Evolutionary conservation across 2,797 vertebrate species (phyloP).

Genomic region (Catostomus latipinnis): DNA sequence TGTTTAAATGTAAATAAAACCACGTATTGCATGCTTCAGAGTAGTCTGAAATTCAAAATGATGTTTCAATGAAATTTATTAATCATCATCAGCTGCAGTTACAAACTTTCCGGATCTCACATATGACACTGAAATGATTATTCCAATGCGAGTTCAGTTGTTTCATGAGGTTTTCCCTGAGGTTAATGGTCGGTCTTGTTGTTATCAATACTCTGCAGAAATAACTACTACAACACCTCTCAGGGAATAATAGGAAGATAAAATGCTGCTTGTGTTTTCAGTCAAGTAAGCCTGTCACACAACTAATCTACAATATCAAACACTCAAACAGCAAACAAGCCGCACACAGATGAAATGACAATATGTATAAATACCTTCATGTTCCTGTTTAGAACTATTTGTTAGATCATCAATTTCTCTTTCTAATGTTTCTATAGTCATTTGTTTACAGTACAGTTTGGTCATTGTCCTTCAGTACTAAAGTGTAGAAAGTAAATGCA

Average conservation of each 20-base stretch:
- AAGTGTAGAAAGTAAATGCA: constrained; percentile 50
- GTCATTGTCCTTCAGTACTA: not conserved
- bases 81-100: constrained; percentile 23
- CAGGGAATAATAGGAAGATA: constrained; percentile 12
- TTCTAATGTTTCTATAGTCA: not conserved
- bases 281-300: not conserved
- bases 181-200: constrained; percentile 45
- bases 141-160: not conserved
- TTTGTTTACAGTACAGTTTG: constrained; percentile 1
- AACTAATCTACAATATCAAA: not conserved
- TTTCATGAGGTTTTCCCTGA: constrained; percentile 58
- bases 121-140: not conserved
- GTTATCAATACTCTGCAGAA: constrained; percentile 25
- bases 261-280: constrained; percentile 8
- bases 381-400: not conserved
- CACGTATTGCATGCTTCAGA: constrained; percentile 6
- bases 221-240: constrained; percentile 28
- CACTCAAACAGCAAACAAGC: constrained; percentile 8
- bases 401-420: not conserved
- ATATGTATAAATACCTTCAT: constrained; percentile 37
- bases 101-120: constrained; percentile 33
- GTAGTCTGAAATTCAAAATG: not conserved
- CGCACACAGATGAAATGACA: not conserved
- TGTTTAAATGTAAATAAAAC: too few relatives aligned
- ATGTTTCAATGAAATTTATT: constrained; percentile 42